Conservation (phyloP, 2,888 invertebrate species). For the Clostera curtula region DNA sequence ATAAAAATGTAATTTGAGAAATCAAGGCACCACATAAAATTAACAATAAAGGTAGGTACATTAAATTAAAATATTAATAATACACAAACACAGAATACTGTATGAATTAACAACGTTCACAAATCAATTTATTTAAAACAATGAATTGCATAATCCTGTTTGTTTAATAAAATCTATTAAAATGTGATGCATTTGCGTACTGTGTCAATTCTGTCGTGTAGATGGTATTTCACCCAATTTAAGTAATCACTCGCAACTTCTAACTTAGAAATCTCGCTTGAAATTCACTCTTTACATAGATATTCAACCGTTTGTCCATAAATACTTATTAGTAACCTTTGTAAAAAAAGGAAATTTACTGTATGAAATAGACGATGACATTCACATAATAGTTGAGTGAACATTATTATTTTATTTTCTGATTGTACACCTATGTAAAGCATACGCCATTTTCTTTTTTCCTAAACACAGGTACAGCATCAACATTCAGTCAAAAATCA, state of each 20-base stretch:
- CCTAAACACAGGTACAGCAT: slow-evolving; percentile 61
- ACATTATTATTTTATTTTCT: too few relatives aligned
- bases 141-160: slow-evolving; percentile 26
- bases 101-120: slow-evolving; percentile 41
- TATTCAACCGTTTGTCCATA: too few relatives aligned
- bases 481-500: slow-evolving; percentile 56
- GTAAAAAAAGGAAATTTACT: too few relatives aligned
- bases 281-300: too few relatives aligned
- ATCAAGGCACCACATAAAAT: slow-evolving; percentile 68
- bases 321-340: too few relatives aligned
- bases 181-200: slow-evolving; percentile 47
- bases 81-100: slow-evolving; percentile 61
- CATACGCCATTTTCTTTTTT: too few relatives aligned
- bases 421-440: too few relatives aligned
- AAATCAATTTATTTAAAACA: slow-evolving; percentile 28
- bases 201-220: slow-evolving; percentile 19
- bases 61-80: slow-evolving; percentile 49
- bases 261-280: too few relatives aligned
- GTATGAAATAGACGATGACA: too few relatives aligned
- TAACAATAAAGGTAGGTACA: slow-evolving; percentile 43
- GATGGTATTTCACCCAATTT: slow-evolving; percentile 36
- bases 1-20: slow-evolving; percentile 41
- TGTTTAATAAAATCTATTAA: slow-evolving; percentile 22
- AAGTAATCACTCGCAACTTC: slow-evolving; percentile 27
- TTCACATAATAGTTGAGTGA: too few relatives aligned